Conservation (phyloP, 2,797 vertebrate species). For the Picus viridis region DNA sequence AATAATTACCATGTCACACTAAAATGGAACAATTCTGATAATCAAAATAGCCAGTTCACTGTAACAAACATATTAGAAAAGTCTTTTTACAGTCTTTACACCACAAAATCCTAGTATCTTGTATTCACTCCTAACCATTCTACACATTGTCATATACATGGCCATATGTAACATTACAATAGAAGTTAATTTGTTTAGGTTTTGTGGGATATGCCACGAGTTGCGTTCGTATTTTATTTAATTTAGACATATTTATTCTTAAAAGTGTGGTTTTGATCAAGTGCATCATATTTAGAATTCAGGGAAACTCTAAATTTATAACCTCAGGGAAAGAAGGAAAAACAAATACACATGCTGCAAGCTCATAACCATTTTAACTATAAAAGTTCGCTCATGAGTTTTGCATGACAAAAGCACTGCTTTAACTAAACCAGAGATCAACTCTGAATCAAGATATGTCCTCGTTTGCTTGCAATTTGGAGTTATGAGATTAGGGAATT, state of each 20-base stretch:
- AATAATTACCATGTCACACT: constrained; percentile 34
- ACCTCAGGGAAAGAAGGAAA: not conserved
- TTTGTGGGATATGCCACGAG: not conserved
- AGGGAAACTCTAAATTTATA: not conserved
- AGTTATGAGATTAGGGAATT: not conserved
- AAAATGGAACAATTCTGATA: not conserved
- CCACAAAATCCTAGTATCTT: not conserved
- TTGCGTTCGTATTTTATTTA: not conserved
- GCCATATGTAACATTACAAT: not conserved
- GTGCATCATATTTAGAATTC: not conserved
- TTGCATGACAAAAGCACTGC: not conserved
- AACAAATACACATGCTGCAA: not conserved
- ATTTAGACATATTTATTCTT: not conserved
- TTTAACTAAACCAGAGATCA: not conserved
- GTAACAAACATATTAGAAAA: not conserved
- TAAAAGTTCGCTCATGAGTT: not conserved
- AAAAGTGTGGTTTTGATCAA: not conserved
- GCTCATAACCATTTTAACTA: not conserved
- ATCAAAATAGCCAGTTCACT: not conserved
- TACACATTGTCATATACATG: not conserved
- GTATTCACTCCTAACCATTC: not conserved
- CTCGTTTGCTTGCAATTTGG: not conserved
- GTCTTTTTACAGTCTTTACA: not conserved
- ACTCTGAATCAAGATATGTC: not conserved
- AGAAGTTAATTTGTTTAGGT: not conserved